phyloP scores from a whole-genome alignment of 2,113 vertebrate species.

The Phylloscopus trochiloides region DNA sequence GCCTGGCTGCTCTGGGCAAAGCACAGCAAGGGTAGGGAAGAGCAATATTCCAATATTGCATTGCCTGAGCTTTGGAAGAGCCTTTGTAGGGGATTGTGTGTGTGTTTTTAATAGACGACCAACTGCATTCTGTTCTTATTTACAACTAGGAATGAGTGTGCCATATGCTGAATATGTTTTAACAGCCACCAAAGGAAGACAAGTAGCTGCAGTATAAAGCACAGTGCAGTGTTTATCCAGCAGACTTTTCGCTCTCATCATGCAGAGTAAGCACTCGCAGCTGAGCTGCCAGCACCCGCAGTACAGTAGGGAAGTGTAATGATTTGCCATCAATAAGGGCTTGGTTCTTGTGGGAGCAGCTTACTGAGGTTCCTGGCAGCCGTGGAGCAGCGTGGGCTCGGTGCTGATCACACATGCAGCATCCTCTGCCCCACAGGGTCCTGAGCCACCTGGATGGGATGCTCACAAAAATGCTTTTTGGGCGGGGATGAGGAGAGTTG shows the following conservation, averaged over 20 bases:
- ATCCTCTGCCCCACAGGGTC: neutral
- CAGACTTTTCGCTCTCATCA: neutral
- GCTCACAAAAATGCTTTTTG: neutral
- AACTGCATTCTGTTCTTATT: constrained; percentile 36
- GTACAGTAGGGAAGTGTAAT: neutral
- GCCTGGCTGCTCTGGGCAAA: neutral
- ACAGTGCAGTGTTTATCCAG: constrained; percentile 3
- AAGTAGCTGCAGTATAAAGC: neutral
- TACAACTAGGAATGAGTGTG: neutral
- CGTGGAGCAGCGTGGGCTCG: neutral
- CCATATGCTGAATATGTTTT: constrained; percentile 5
- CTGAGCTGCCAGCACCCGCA: neutral
- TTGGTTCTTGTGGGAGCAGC: neutral
- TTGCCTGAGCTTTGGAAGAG: neutral
- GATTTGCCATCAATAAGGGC: constrained; percentile 18
- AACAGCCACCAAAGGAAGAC: constrained; percentile 25
- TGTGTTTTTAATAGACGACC: neutral
- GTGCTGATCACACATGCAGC: neutral
- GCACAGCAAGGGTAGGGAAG: neutral
- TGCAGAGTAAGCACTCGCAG: neutral
- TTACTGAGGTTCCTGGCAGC: neutral
- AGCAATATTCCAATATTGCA: neutral
- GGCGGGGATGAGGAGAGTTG: neutral
- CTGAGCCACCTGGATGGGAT: accelerated
- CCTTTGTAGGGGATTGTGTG: neutral